Percentiles rank a stretch among this genome's conserved stretches.
Conservation (phyloP, 2,888 invertebrate genomes). For the Philopedon plagiatum region DNA sequence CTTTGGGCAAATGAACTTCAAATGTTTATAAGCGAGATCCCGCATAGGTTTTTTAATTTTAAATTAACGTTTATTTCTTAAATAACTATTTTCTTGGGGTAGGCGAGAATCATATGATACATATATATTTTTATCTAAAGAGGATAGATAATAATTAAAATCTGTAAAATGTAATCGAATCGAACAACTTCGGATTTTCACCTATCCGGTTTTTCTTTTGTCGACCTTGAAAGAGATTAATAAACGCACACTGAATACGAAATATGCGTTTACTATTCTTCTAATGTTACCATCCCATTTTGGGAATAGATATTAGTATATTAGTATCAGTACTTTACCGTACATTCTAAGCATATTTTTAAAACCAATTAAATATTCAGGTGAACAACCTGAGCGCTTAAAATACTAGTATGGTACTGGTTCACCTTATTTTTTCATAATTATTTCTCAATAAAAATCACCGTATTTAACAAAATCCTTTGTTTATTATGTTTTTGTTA, state of each 20-base stretch:
- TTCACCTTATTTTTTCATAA: not conserved
- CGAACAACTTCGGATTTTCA: too few species aligned
- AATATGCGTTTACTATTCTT: not conserved
- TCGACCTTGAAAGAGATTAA: not conserved
- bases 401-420: not conserved
- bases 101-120: too few species aligned
- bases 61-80: too few species aligned
- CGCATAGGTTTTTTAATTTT: too few species aligned
- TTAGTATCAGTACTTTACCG: not conserved
- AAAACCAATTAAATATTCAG: not conserved
- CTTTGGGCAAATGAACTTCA: too few species aligned
- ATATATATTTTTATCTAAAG: too few species aligned
- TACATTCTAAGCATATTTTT: not conserved
- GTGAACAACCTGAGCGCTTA: conserved; percentile 4
- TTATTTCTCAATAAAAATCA: conserved; percentile 1
- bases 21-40: too few species aligned
- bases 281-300: not conserved
- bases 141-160: too few species aligned
- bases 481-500: not conserved
- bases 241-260: not conserved
- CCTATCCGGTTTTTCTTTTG: too few species aligned
- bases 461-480: not conserved
- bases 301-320: not conserved
- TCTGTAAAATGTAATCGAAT: too few species aligned
- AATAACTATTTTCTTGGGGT: too few species aligned